phyloP scores from a whole-genome alignment of 2,888 invertebrate genomes.

The Frankliniella intonsa region DNA sequence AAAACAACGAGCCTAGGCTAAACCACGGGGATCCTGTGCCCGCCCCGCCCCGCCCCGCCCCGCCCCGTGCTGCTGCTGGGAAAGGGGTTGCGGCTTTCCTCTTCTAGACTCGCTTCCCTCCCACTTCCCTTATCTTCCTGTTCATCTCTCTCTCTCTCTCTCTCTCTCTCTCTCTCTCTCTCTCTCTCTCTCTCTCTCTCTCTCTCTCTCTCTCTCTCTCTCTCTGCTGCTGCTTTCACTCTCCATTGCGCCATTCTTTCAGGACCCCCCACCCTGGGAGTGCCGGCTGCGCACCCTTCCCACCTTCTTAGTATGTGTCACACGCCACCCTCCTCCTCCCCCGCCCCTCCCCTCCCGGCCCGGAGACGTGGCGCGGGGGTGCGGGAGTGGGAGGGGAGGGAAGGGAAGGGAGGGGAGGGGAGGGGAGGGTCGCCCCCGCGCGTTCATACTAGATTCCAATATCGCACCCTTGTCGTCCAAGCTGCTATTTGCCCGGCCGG shows the following conservation, averaged over 20 bases:
- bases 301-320: constrained; percentile 2
- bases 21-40: no score
- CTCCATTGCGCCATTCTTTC: not conserved
- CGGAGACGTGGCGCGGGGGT: not conserved
- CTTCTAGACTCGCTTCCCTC: not conserved
- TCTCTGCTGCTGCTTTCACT: not conserved
- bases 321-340: not conserved
- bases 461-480: constrained; percentile 19
- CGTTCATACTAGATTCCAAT: constrained; percentile 18
- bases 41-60: no score
- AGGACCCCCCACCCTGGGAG: not conserved
- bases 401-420: not conserved
- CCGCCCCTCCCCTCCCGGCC: not conserved
- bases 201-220: not conserved
- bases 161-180: constrained; percentile 18
- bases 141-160: constrained; percentile 14
- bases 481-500: constrained; percentile 17
- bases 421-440: not conserved
- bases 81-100: no score
- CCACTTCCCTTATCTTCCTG: not conserved
- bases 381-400: not conserved
- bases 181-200: constrained; percentile 18
- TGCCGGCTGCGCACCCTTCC: not conserved
- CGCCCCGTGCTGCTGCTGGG: no score
- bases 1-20: no score